Evolutionary conservation across 1,140 invertebrate genomes (phyloP).

Genomic region (Ooceraea biroi): DNA sequence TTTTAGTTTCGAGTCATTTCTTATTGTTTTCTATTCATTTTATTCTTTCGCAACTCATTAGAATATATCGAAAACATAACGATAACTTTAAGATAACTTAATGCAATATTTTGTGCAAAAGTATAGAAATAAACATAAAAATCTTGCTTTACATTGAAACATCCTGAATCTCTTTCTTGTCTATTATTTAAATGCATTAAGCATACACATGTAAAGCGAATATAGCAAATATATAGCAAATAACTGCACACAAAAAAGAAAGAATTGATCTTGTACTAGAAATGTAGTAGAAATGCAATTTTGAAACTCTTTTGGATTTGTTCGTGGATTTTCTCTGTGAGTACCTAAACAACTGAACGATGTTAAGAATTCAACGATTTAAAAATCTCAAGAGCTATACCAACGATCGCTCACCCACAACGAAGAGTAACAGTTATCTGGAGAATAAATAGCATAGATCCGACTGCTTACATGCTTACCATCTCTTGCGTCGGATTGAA

Average conservation of each 20-base stretch:
- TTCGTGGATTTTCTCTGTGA: neutral
- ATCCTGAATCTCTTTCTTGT: too few species aligned
- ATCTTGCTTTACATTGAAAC: too few species aligned
- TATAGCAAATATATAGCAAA: too few species aligned
- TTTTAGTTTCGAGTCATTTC: neutral
- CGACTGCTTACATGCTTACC: slow-evolving; percentile 25
- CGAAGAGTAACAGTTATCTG: slow-evolving; percentile 34
- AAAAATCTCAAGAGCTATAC: slow-evolving; percentile 8
- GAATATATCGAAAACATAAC: too few species aligned
- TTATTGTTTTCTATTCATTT: neutral
- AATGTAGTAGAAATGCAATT: neutral
- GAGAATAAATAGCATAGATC: slow-evolving; percentile 49
- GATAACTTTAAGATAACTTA: too few species aligned
- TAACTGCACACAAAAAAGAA: neutral
- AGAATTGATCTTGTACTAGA: neutral
- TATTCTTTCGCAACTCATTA: neutral
- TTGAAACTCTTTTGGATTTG: neutral
- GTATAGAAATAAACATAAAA: too few species aligned
- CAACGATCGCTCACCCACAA: slow-evolving; percentile 13
- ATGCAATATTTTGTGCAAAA: too few species aligned
- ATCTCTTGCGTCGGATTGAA: slow-evolving; percentile 6
- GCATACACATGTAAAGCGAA: too few species aligned
- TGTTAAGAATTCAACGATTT: slow-evolving; percentile 12
- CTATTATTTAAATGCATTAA: neutral
- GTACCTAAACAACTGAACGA: neutral